Conservation (phyloP, 2,113 vertebrate genomes). For the Chroicocephalus ridibundus region DNA sequence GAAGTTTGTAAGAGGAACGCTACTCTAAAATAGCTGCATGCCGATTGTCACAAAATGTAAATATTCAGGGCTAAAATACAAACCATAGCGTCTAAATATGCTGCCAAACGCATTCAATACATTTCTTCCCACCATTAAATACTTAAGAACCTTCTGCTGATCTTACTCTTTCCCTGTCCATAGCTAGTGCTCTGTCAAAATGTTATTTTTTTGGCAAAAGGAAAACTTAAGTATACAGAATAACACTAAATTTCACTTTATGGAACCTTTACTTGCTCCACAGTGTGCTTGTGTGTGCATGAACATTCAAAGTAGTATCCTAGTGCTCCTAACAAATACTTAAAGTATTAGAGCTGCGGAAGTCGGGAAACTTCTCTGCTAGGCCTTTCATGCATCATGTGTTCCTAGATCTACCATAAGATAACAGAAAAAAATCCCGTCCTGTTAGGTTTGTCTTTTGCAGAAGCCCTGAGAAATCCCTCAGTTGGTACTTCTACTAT, state of each 20-base stretch:
- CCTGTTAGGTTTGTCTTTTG: background rate
- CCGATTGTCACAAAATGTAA: background rate
- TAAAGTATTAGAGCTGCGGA: slow-evolving; percentile 12
- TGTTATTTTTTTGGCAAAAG: background rate
- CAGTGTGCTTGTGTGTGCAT: background rate
- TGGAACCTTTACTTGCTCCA: background rate
- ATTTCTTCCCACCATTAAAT: background rate
- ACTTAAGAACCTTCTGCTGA: background rate
- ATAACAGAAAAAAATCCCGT: background rate
- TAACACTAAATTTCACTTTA: background rate
- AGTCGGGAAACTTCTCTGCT: slow-evolving; percentile 46
- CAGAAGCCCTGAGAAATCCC: background rate
- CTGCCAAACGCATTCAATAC: background rate
- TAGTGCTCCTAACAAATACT: slow-evolving; percentile 22
- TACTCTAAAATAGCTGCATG: background rate
- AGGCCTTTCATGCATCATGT: background rate
- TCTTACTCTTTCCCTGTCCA: background rate
- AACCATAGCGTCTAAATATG: background rate
- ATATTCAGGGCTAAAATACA: background rate
- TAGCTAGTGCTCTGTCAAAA: background rate
- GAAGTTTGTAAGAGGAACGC: background rate
- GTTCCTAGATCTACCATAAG: background rate
- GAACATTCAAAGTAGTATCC: background rate
- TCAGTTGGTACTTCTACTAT: background rate
- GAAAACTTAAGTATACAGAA: background rate